These are phyloP conservation scores for Eclectus roratus DNA, from an alignment of 2,113 vertebrate genomes.

Conservation along the genomic window DNA sequence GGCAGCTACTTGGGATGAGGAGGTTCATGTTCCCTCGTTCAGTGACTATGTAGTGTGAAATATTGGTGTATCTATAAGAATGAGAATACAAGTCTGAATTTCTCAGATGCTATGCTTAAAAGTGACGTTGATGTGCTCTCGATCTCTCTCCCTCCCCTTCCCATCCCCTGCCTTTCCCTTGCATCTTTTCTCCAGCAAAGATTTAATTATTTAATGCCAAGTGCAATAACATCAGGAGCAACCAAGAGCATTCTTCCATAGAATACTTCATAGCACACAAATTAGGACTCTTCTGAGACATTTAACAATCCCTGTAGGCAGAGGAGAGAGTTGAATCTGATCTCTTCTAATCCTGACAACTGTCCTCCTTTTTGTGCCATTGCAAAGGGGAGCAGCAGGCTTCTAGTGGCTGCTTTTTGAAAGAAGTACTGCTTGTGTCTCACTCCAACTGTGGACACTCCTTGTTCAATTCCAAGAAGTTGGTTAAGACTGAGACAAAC, in stretches of 20 bases:
- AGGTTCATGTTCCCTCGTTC: not conserved
- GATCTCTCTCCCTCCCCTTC: not conserved
- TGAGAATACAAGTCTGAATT: not conserved
- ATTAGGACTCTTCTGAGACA: slow-evolving; percentile 40
- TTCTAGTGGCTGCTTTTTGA: not conserved
- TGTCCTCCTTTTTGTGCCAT: not conserved
- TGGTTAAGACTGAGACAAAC: not conserved
- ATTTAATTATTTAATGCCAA: slow-evolving; percentile 61
- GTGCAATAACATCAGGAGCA: slow-evolving; percentile 11
- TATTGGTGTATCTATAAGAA: not conserved
- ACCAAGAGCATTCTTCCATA: slow-evolving; percentile 33
- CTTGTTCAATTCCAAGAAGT: not conserved
- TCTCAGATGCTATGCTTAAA: not conserved
- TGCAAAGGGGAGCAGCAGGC: not conserved
- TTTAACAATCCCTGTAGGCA: slow-evolving; percentile 37
- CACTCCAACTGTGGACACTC: not conserved
- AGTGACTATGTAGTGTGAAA: not conserved
- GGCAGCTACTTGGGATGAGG: not conserved
- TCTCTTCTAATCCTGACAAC: not conserved
- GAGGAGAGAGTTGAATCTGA: not conserved
- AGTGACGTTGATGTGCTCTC: not conserved
- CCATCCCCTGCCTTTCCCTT: not conserved
- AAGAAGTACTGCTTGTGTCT: not conserved
- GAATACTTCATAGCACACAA: slow-evolving; percentile 29
- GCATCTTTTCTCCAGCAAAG: slow-evolving; percentile 7